Conservation (phyloP, 1,140 invertebrate genomes). For the Ylistrum balloti region DNA sequence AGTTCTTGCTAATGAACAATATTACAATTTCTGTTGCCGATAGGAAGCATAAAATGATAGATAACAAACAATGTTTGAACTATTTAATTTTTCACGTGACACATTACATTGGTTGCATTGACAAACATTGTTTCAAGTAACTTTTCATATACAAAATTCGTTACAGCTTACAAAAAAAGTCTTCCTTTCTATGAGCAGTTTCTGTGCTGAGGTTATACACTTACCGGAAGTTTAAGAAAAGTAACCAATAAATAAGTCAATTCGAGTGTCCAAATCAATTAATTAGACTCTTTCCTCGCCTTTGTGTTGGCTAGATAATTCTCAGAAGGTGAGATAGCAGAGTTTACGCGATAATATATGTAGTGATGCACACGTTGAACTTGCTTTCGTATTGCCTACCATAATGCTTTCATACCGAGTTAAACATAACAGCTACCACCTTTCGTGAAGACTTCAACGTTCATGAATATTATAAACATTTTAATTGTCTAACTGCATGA, state of each 20-base stretch:
- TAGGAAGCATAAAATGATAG: no score
- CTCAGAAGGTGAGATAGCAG: neutral
- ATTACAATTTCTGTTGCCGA: no score
- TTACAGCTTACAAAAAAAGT: no score
- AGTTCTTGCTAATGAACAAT: no score
- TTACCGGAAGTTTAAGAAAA: neutral
- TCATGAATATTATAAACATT: neutral
- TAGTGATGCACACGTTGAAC: neutral
- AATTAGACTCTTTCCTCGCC: neutral
- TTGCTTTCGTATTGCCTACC: neutral
- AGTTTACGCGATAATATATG: neutral
- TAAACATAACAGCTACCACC: neutral
- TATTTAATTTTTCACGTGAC: no score
- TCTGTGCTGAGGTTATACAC: no score
- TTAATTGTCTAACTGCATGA: conserved; percentile 6
- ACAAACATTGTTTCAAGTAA: no score
- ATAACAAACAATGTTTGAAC: no score
- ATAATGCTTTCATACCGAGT: neutral
- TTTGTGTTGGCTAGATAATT: neutral
- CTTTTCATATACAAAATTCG: no score
- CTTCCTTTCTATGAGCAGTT: no score
- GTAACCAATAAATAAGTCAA: neutral
- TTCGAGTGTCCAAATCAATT: neutral
- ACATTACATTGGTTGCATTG: no score
- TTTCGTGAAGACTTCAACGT: neutral